A percentile compares a stretch with the other conserved stretches of the same genome.
Evolutionary conservation across 2,113 vertebrate species (phyloP).

Genomic region (Tor tambroides): DNA sequence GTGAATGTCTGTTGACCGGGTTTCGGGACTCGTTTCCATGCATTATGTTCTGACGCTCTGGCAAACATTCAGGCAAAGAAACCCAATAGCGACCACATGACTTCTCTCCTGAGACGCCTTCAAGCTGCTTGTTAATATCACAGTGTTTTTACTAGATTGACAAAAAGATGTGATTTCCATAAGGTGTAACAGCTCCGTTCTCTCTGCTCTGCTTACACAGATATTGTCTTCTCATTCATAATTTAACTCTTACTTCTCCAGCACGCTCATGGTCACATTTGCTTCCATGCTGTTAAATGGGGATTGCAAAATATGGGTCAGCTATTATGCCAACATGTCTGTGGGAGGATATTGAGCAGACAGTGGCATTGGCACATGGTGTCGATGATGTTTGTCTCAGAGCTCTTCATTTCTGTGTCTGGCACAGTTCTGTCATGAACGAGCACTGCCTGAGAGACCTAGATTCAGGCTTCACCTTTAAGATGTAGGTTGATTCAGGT

Average conservation of each 20-base stretch:
- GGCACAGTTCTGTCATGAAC: background rate
- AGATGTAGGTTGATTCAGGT: slow-evolving; percentile 28
- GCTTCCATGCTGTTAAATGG: slow-evolving; percentile 1
- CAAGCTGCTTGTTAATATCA: background rate
- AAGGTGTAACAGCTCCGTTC: background rate
- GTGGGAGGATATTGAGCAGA: slow-evolving; percentile 9
- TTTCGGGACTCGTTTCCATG: background rate
- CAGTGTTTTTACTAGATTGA: background rate
- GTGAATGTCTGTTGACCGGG: background rate
- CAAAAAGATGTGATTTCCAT: background rate
- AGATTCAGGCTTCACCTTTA: slow-evolving; percentile 23
- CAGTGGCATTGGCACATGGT: slow-evolving; percentile 1
- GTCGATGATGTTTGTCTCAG: slow-evolving; percentile 13
- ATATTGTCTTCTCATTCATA: slow-evolving; percentile 39
- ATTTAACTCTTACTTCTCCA: slow-evolving; percentile 21
- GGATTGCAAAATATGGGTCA: slow-evolving; percentile 55
- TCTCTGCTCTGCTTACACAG: background rate
- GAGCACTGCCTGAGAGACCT: background rate
- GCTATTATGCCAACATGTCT: slow-evolving; percentile 34
- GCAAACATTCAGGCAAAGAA: background rate
- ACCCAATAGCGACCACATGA: slow-evolving; percentile 22
- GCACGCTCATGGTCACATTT: slow-evolving; percentile 21
- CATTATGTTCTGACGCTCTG: background rate
- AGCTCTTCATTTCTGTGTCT: slow-evolving; percentile 4
- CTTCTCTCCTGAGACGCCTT: background rate